Evolutionary conservation across 2,113 vertebrate species (phyloP).

Genomic region (Istiophorus platypterus): DNA sequence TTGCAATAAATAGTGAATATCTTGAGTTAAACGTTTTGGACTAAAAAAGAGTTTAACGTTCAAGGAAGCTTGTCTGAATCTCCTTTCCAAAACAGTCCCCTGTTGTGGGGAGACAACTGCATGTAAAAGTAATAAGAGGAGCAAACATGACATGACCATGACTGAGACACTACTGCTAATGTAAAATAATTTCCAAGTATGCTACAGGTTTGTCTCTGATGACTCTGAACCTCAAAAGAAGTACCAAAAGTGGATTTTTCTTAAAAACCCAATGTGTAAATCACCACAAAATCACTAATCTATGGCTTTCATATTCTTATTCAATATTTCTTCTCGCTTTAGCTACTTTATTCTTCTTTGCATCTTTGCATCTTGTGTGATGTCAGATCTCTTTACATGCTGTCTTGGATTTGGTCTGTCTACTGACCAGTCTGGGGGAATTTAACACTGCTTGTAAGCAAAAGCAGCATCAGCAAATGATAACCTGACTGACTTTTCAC

Average conservation of each 20-base stretch:
- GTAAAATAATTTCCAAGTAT: no score
- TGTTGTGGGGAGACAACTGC: background rate
- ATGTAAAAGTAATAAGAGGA: background rate
- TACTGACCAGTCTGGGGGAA: slow-evolving; percentile 48
- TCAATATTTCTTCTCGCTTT: background rate
- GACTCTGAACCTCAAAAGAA: background rate
- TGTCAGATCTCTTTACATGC: slow-evolving; percentile 41
- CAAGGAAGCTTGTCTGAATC: background rate
- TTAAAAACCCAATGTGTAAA: background rate
- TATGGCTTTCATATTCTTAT: background rate
- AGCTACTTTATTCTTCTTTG: slow-evolving; percentile 5
- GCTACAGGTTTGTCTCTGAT: no score
- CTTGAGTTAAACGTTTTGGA: background rate
- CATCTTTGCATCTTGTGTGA: slow-evolving; percentile 4
- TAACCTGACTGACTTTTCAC: slow-evolving; percentile 66
- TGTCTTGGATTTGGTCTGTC: slow-evolving; percentile 25
- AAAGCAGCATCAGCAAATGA: slow-evolving; percentile 55
- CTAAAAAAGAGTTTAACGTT: background rate
- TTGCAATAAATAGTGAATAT: background rate
- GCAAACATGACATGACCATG: background rate
- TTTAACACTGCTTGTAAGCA: slow-evolving; percentile 56
- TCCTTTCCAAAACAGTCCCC: background rate
- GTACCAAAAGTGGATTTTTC: background rate
- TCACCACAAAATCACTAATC: background rate
- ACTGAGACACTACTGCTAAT: background rate